Conservation (phyloP, 2,888 invertebrate genomes). For the Chalcis sispes region DNA sequence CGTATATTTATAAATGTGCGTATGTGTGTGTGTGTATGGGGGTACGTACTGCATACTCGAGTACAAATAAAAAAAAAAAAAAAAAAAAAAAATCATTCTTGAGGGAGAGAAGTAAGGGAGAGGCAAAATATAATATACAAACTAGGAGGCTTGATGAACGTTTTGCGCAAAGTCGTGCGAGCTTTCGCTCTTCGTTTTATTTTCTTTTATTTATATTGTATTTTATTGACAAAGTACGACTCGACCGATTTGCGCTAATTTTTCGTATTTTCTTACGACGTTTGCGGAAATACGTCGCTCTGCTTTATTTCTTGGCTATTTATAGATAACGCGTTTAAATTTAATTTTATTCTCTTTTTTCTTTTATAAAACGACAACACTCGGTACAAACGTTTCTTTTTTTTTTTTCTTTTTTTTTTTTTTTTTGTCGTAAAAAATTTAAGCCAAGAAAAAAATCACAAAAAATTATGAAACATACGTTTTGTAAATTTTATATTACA, state of each 20-base stretch:
- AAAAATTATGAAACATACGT: neutral
- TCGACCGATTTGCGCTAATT: neutral
- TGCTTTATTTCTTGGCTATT: no score
- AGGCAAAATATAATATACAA: constrained; percentile 41
- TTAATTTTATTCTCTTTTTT: no score
- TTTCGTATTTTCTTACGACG: no score
- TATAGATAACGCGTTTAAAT: no score
- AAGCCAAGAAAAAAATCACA: neutral
- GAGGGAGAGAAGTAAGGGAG: constrained; percentile 10
- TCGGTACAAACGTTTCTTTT: no score
- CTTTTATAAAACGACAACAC: no score
- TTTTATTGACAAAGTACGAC: constrained; percentile 6
- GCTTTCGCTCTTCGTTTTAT: neutral
- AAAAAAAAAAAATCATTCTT: no score
- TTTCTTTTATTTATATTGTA: constrained; percentile 16
- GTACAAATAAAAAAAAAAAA: constrained; percentile 48
- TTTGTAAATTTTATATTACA: constrained; percentile 27
- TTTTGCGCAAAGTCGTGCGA: neutral
- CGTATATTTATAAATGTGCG: constrained; percentile 33
- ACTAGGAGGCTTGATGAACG: neutral
- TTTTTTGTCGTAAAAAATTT: no score
- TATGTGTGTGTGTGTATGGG: neutral
- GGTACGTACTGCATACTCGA: constrained; percentile 15
- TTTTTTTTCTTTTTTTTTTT: no score
- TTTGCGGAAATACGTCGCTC: no score